Conservation (phyloP, 2,888 invertebrate genomes). For the Boloria selene region DNA sequence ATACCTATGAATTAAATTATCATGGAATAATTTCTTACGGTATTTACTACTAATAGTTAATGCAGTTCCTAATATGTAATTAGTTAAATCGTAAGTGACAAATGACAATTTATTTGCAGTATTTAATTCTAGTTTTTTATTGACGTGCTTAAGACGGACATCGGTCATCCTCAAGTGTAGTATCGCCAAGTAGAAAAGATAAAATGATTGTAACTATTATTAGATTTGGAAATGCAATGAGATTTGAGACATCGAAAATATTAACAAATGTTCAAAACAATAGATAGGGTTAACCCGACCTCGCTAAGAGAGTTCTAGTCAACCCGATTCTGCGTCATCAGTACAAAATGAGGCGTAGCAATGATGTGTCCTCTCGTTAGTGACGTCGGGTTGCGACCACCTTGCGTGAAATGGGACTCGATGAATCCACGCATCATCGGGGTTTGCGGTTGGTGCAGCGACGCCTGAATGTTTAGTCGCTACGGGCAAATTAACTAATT, state of each 20-base stretch:
- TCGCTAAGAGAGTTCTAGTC: constrained; percentile 56
- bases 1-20: constrained; percentile 33
- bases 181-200: constrained; percentile 22
- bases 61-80: constrained; percentile 77
- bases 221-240: constrained; percentile 57
- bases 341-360: constrained; percentile 36
- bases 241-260: constrained; percentile 58
- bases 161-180: constrained; percentile 36
- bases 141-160: constrained; percentile 55
- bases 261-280: constrained; percentile 46
- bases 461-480: constrained; percentile 8
- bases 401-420: constrained; percentile 48
- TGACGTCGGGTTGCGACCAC: constrained; percentile 59
- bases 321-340: constrained; percentile 37
- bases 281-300: constrained; percentile 57
- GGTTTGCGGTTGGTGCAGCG: constrained; percentile 44
- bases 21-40: constrained; percentile 38
- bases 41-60: constrained; percentile 60
- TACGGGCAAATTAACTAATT: constrained; percentile 27
- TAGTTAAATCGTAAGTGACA: constrained; percentile 59
- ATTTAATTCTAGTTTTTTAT: constrained; percentile 56
- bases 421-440: constrained; percentile 46
- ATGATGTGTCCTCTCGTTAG: constrained; percentile 55
- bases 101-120: constrained; percentile 61
- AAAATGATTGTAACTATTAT: constrained; percentile 14